A percentile compares a stretch with the other conserved stretches of the same genome.
These are phyloP conservation scores for Drosophila dives DNA, from an alignment of 2,888 invertebrate genomes.

Conservation along the genomic window DNA sequence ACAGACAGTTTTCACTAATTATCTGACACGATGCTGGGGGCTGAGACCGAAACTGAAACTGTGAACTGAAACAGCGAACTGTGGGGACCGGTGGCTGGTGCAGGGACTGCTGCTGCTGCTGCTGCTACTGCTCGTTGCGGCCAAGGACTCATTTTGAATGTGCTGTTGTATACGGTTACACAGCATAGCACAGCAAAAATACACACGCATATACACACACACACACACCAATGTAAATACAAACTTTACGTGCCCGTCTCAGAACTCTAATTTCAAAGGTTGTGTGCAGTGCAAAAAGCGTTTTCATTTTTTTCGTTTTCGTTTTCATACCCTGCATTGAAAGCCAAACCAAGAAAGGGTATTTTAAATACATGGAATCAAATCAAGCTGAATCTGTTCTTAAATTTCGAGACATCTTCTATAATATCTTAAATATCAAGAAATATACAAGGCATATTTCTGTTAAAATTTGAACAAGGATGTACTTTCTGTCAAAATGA, in stretches of 20 bases:
- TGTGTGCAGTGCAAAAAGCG: slow-evolving; percentile 54
- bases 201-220: slow-evolving; percentile 15
- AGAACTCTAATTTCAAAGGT: slow-evolving; percentile 79
- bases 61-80: slow-evolving; percentile 16
- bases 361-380: neutral
- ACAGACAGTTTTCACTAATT: slow-evolving; percentile 79
- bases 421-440: neutral
- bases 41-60: slow-evolving; percentile 29
- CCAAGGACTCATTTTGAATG: slow-evolving; percentile 79
- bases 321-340: slow-evolving; percentile 35
- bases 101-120: slow-evolving; percentile 31
- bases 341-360: neutral
- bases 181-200: slow-evolving; percentile 5
- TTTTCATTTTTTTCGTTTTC: slow-evolving; percentile 42
- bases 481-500: neutral
- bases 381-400: neutral
- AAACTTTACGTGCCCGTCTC: slow-evolving; percentile 74
- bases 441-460: neutral
- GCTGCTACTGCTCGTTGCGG: slow-evolving; percentile 69
- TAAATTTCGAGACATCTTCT: neutral
- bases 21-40: slow-evolving; percentile 72
- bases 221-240: slow-evolving; percentile 33
- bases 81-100: slow-evolving; percentile 7
- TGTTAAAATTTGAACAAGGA: neutral
- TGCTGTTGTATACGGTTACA: slow-evolving; percentile 51